Percentiles rank a stretch among this genome's conserved stretches.
phyloP scores from a whole-genome alignment of 2,888 invertebrate species.

The Tanytarsus gracilentus region DNA sequence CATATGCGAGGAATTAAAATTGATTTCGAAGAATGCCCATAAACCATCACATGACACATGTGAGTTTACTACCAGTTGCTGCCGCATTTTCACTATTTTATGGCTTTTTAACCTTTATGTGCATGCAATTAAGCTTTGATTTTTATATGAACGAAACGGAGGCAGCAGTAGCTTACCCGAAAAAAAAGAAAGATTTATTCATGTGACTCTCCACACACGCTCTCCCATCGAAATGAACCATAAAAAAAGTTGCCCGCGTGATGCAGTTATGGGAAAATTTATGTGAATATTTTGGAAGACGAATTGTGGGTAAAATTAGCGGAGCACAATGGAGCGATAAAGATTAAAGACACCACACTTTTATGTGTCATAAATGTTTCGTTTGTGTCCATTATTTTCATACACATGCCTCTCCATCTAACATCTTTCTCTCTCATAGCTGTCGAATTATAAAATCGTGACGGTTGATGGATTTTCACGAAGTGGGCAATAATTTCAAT shows the following conservation, averaged over 20 bases:
- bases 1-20: too few relatives aligned
- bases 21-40: background rate
- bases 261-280: background rate
- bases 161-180: background rate
- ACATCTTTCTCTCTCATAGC: background rate
- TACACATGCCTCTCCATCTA: background rate
- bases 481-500: background rate
- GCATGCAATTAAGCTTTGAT: constrained; percentile 5
- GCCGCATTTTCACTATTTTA: constrained; percentile 7
- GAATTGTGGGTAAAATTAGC: background rate
- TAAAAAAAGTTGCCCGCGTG: background rate
- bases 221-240: too few relatives aligned
- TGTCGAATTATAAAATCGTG: background rate
- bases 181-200: background rate
- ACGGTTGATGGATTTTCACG: background rate
- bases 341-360: constrained; percentile 4
- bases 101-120: constrained; percentile 20
- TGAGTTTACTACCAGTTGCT: background rate
- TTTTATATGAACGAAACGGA: background rate
- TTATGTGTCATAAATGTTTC: constrained; percentile 4
- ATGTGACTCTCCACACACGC: too few relatives aligned
- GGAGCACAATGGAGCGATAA: constrained; percentile 8
- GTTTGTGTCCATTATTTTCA: background rate
- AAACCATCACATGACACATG: background rate
- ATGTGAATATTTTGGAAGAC: background rate